Conservation (phyloP, 1,140 invertebrate genomes). For the Zaprionus africanus region DNA sequence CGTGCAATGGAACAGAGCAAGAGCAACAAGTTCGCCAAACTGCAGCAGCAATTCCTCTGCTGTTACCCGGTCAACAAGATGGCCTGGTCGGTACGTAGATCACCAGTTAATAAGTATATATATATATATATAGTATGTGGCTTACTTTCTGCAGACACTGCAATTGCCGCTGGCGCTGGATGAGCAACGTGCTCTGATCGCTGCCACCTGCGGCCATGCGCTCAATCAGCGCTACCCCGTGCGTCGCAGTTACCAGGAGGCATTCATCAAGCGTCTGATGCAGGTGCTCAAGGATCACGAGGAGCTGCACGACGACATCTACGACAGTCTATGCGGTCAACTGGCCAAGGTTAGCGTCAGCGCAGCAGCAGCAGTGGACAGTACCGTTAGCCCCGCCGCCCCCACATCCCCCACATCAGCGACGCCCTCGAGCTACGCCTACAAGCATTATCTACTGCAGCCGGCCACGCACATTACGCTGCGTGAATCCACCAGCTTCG, state of each 20-base stretch:
- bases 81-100: slow-evolving; percentile 68
- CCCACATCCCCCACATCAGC: background rate
- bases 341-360: slow-evolving; percentile 14
- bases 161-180: slow-evolving; percentile 62
- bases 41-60: slow-evolving; percentile 72
- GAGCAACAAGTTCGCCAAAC: slow-evolving; percentile 55
- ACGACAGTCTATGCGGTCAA: slow-evolving; percentile 57
- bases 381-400: background rate
- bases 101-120: slow-evolving; percentile 6
- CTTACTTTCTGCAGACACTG: slow-evolving; percentile 34
- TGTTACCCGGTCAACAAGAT: slow-evolving; percentile 73
- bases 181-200: slow-evolving; percentile 64
- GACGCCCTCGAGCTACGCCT: slow-evolving; percentile 44
- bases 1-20: slow-evolving; percentile 38
- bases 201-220: slow-evolving; percentile 56
- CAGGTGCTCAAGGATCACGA: slow-evolving; percentile 55
- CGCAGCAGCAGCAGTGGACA: background rate
- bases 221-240: slow-evolving; percentile 67
- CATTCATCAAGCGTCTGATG: slow-evolving; percentile 74
- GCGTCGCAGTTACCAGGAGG: slow-evolving; percentile 68
- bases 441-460: slow-evolving; percentile 73
- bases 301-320: slow-evolving; percentile 78
- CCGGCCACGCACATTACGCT: slow-evolving; percentile 50
- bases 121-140: background rate
- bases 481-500: slow-evolving; percentile 76